Evolutionary conservation across 2,113 vertebrate species (phyloP), one percentile per base, ranked within the genome.

Genomic region (Poicephalus meyeri): DNA sequence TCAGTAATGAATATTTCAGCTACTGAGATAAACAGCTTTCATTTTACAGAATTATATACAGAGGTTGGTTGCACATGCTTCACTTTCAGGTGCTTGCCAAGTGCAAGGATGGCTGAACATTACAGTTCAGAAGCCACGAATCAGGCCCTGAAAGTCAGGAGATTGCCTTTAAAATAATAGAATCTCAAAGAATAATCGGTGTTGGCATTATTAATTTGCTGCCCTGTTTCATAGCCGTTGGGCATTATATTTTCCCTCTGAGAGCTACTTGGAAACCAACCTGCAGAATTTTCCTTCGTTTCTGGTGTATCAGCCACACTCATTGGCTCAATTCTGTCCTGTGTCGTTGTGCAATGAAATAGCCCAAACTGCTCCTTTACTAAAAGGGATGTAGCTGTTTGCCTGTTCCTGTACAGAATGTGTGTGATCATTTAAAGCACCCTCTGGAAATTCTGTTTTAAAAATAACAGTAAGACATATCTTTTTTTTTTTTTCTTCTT

Each of bases 121-220:
- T 84, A 80, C 92, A 93, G 94, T 83, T 93, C 91, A 94, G 80
- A 94, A 95, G 80, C 80, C 60, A 71, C 1, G 7, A 94, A 95
- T 93, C 86, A 89, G 93, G 56, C 86, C 80, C 78, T 76, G 87
- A 86, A 95, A 91, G 61, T 79, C 89, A 89, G 65, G 70, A 91
- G 66, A 82, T 44, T 81, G 89, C 77, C 73, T 95, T 95, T 92
- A 97, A 94, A 95, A 95, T 84, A 88, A 91, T 29, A 86, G 90
- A 86, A 91, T 71, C 93, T 90, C 69, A 28, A 94, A 90, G 88
- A 94, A 86, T 91, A 95, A 94, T 96, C 72, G 84, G 42, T 91
- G 86, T 72, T 94, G 85, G 82, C 79, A 88, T 83, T 91, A 93
- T 96, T 94, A 97, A 96, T 96, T 96, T 95, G 85, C 72, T 93